Percentiles rank a stretch among this genome's conserved stretches.
phyloP scores from a whole-genome alignment of 92 coral and sea anemone genomes.

The Isaurus tuberculatus region DNA sequence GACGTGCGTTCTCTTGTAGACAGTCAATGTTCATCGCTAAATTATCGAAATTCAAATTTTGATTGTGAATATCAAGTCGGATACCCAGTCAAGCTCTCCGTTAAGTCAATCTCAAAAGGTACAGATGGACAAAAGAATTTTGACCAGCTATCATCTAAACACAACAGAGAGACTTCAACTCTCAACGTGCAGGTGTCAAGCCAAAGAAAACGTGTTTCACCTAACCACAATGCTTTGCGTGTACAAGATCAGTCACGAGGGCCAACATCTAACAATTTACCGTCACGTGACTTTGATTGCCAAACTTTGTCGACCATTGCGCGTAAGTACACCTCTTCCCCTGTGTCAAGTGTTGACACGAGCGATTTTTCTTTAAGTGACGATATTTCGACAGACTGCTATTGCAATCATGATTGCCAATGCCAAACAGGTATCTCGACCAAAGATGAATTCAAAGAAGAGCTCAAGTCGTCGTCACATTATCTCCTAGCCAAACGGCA shows the following conservation, averaged over 20 bases:
- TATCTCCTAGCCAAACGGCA: conserved; percentile 68
- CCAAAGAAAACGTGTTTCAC: not conserved
- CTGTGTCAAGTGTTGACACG: conserved; percentile 77
- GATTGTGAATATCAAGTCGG: not conserved
- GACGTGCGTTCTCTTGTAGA: conserved; percentile 23
- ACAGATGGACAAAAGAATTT: not conserved
- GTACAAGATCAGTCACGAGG: not conserved
- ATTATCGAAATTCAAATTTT: conserved; percentile 50
- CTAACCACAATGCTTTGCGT: not conserved
- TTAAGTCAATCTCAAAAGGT: not conserved
- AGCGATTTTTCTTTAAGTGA: conserved; percentile 76
- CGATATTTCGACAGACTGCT: conserved; percentile 59
- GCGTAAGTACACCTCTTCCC: conserved; percentile 65
- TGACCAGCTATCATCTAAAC: not conserved
- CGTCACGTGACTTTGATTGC: not conserved
- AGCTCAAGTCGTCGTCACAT: conserved; percentile 77
- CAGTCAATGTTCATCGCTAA: conserved; percentile 67
- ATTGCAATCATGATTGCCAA: conserved; percentile 71
- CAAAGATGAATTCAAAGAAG: conserved; percentile 77
- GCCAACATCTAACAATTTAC: not conserved
- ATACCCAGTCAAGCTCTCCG: not conserved
- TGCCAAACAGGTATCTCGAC: conserved; percentile 87
- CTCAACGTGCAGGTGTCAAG: not conserved
- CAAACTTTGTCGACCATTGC: not conserved
- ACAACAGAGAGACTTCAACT: not conserved